Conservation (phyloP, 35 echinoderm and acorn worm species). For the Ophiothrix spiculata region DNA sequence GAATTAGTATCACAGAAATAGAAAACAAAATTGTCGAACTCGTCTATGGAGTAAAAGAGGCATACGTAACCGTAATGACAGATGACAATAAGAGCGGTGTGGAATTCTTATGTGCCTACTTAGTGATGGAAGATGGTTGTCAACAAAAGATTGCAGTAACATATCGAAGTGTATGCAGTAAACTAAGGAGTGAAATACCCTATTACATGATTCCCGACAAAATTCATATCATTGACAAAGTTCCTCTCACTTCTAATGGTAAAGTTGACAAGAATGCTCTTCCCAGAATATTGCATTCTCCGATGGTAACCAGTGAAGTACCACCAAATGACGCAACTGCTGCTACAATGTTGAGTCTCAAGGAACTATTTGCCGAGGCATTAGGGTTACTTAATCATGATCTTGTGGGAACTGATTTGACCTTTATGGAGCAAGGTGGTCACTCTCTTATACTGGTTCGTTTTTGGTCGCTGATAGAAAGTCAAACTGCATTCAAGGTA, state of each 20-base stretch:
- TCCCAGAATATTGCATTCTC: not conserved
- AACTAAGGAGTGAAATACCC: constrained; percentile 2
- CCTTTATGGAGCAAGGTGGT: constrained; percentile 13
- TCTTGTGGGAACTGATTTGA: not conserved
- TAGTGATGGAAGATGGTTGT: not conserved
- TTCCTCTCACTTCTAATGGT: constrained; percentile 10
- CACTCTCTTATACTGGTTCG: constrained; percentile 19
- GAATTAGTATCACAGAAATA: constrained; percentile 2
- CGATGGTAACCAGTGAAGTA: not conserved
- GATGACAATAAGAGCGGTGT: not conserved
- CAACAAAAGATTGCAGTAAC: not conserved
- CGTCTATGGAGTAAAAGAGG: not conserved
- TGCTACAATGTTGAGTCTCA: not conserved
- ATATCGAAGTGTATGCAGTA: not conserved
- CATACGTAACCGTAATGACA: not conserved
- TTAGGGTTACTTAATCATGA: not conserved
- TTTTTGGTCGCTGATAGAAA: constrained; percentile 1
- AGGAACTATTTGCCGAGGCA: not conserved
- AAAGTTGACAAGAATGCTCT: constrained; percentile 12
- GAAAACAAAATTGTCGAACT: constrained; percentile 2
- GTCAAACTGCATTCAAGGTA: not conserved
- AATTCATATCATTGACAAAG: constrained; percentile 1
- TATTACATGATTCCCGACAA: constrained; percentile 18
- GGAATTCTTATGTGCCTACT: constrained; percentile 11
- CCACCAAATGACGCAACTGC: not conserved